Evolutionary conservation across 2,113 vertebrate genomes (phyloP), one percentile per base, ranked within the genome.

Genomic region (Odocoileus hemionus): DNA sequence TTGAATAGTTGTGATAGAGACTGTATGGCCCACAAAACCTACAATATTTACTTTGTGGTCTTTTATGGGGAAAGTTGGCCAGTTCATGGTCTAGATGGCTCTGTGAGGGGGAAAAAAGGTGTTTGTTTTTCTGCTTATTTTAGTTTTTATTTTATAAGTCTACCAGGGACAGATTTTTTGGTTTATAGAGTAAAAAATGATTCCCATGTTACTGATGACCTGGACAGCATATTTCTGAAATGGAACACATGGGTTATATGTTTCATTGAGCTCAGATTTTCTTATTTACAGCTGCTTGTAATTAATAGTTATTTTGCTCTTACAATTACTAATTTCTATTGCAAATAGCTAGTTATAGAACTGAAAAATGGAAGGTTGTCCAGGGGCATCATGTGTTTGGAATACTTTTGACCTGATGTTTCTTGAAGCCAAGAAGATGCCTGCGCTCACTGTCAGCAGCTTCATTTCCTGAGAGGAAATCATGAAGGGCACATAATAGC

Each of bases 301-400:
- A 97, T 80, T 93, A 76, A 83, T 47, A 80, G 91, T 47, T 97
- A 97, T 78, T 98, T 97, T 95, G 54, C 21, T 83, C 13, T 70
- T 96, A 10, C 95, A 94, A 89, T 96, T 97, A 94, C n/a, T 28
- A 52, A 88, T 91, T 94, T 52, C 58, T 91, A 43, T 26, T 89
- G 21, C 55, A 97, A 97, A 60, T 96, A 96, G 97, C 5, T 7
- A 64, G 61, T 54, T 95, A 94, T 26, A 91, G n/a, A 85, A 60
- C 55, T 91, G 36, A 97, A 89, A 97, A 97, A 90, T 74, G 89
- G n/a, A 19, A 92, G 25, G 6, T 36, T 96, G 61, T 92, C 12
- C 39, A 57, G 83, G 97, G 57, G 26, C 25, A 80, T 50, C n/a
- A 6, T 52, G 13, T 64, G 30, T 89, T 95, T 79, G 19, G 28